A percentile compares a stretch with the other conserved stretches of the same genome.
phyloP scores from a whole-genome alignment of 64 coral and sea anemone species.

The Montipora sp. region DNA sequence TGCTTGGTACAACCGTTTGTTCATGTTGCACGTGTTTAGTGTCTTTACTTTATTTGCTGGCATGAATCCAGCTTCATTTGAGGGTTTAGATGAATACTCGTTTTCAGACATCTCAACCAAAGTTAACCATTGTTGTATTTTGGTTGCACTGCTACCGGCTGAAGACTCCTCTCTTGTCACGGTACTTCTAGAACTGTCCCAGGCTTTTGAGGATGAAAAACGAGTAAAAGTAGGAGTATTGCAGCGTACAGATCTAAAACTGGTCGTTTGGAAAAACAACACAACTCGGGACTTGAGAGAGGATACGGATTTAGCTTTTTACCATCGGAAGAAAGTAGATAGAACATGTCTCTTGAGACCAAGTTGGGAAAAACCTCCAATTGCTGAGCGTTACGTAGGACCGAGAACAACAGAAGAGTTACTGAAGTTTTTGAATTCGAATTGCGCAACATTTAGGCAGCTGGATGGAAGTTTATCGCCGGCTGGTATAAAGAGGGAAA shows the following conservation, averaged over 20 bases:
- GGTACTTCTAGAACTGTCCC: slow-evolving; percentile 24
- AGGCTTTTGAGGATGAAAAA: slow-evolving; percentile 42
- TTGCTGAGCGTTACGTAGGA: slow-evolving; percentile 31
- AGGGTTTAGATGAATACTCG: slow-evolving; percentile 43
- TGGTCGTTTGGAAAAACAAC: neutral
- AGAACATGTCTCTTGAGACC: slow-evolving; percentile 56
- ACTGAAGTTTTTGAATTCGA: slow-evolving; percentile 64
- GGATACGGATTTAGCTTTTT: slow-evolving; percentile 16
- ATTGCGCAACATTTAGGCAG: slow-evolving; percentile 52
- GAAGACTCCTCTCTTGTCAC: neutral
- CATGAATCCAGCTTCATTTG: neutral
- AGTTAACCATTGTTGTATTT: slow-evolving; percentile 5
- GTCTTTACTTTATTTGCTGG: neutral
- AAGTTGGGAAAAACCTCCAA: slow-evolving; percentile 20
- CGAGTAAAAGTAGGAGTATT: slow-evolving; percentile 43
- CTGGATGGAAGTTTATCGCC: slow-evolving; percentile 56
- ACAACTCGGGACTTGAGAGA: neutral
- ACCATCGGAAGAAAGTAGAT: slow-evolving; percentile 25
- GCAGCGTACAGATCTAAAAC: neutral
- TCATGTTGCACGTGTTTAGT: neutral
- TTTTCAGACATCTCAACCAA: slow-evolving; percentile 13
- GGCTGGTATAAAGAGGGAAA: slow-evolving; percentile 3
- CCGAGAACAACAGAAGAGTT: slow-evolving; percentile 28
- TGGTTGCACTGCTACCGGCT: neutral
- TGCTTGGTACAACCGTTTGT: neutral